phyloP scores from a whole-genome alignment of 2,888 invertebrate genomes.

The Reticulitermes lucifugus region DNA sequence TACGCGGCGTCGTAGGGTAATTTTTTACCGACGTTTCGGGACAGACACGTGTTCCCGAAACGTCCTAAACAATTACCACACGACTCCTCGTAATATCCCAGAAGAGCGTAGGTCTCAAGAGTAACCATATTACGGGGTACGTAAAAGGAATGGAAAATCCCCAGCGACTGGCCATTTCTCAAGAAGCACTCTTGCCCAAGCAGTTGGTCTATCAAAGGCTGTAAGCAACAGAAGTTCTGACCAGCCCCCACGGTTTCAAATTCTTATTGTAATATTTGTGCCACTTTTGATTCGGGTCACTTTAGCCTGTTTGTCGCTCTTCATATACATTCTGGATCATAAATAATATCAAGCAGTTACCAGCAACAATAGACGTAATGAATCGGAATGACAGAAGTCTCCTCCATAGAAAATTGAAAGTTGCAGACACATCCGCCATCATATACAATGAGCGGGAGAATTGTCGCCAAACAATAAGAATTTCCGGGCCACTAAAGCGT shows the following conservation, averaged over 20 bases:
- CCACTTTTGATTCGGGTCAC: not conserved
- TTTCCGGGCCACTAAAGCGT: constrained; percentile 41
- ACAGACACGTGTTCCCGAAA: too few relatives aligned
- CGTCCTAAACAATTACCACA: too few relatives aligned
- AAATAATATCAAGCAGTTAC: not conserved
- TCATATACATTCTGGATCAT: not conserved
- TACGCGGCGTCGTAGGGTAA: too few relatives aligned
- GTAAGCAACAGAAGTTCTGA: not conserved
- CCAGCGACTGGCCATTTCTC: too few relatives aligned
- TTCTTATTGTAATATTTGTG: not conserved
- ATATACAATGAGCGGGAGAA: not conserved
- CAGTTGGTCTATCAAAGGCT: too few relatives aligned
- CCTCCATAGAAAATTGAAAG: constrained; percentile 34
- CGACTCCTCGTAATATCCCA: too few relatives aligned
- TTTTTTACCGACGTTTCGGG: too few relatives aligned
- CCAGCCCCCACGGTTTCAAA: not conserved
- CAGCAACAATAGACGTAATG: constrained; percentile 17
- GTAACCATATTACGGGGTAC: too few relatives aligned
- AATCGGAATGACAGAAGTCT: constrained; percentile 19
- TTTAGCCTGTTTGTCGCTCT: not conserved
- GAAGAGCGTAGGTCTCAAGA: too few relatives aligned
- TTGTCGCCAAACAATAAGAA: constrained; percentile 41
- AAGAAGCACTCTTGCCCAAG: too few relatives aligned
- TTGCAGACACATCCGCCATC: not conserved
- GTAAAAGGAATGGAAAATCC: too few relatives aligned